Evolutionary conservation across 2,797 vertebrate species (phyloP).

Genomic region (Scolopax bukidnonensis): DNA sequence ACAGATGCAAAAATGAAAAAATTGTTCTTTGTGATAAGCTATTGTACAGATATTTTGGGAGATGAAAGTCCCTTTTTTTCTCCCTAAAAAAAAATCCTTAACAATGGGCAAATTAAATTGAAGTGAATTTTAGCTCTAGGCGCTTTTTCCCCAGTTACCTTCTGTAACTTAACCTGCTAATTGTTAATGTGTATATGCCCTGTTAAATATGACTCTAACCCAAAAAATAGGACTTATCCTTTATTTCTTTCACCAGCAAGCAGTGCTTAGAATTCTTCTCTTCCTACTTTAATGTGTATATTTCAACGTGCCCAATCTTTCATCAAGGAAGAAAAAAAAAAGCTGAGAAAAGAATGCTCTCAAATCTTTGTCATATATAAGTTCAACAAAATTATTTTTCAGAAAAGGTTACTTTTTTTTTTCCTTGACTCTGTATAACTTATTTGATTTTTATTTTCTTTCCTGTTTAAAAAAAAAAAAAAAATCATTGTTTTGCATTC

Average conservation of each 20-base stretch:
- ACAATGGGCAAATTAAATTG: neutral
- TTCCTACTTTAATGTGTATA: neutral
- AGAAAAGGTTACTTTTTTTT: conserved; percentile 35
- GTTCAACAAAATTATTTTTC: conserved; percentile 66
- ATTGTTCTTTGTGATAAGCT: neutral
- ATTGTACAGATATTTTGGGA: neutral
- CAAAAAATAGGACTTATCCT: neutral
- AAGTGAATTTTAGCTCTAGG: neutral
- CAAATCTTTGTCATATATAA: conserved; percentile 51
- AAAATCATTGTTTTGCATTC: conserved; percentile 78
- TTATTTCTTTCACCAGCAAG: neutral
- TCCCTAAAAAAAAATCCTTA: neutral
- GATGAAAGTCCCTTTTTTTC: neutral
- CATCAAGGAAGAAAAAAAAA: neutral
- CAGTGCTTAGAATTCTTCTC: neutral
- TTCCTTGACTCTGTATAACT: conserved; percentile 64
- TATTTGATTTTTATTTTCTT: conserved; percentile 57
- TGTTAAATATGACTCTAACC: neutral
- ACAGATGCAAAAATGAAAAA: neutral
- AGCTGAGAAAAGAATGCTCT: neutral
- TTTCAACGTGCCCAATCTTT: neutral
- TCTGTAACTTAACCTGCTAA: neutral
- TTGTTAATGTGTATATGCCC: neutral
- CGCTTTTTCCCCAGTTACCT: neutral
- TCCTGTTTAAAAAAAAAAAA: conserved; percentile 2